These are phyloP conservation scores for Lasioglossum vierecki DNA, from an alignment of 2,888 invertebrate genomes.

Conservation along the genomic window DNA sequence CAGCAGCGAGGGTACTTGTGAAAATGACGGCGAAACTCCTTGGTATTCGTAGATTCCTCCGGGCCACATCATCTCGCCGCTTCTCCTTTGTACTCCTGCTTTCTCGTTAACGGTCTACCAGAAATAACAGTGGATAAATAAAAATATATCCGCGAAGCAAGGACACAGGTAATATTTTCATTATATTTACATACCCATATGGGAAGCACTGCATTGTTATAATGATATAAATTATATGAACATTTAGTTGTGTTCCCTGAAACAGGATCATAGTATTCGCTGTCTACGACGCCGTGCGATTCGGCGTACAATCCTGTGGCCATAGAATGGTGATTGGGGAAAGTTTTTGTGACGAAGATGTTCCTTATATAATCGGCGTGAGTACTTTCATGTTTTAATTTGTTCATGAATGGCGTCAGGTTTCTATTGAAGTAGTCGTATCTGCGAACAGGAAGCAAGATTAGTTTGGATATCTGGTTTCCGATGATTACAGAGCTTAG, in stretches of 20 bases:
- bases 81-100: conserved; percentile 84
- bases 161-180: background rate
- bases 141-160: background rate
- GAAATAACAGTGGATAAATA: conserved; percentile 20
- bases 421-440: conserved; percentile 87
- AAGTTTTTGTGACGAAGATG: conserved; percentile 89
- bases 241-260: conserved; percentile 74
- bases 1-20: conserved; percentile 66
- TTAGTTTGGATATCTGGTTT: background rate
- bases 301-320: conserved; percentile 89
- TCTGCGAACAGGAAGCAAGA: conserved; percentile 74
- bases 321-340: conserved; percentile 90
- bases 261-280: conserved; percentile 86
- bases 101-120: conserved; percentile 86
- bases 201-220: conserved; percentile 85
- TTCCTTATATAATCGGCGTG: conserved; percentile 86
- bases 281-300: conserved; percentile 89
- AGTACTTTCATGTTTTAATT: conserved; percentile 86
- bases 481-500: background rate
- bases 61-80: conserved; percentile 90
- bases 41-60: conserved; percentile 86
- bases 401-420: conserved; percentile 86
- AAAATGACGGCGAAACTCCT: conserved; percentile 84
- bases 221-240: conserved; percentile 85
- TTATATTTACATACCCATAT: conserved; percentile 85